A percentile compares a stretch with the other conserved stretches of the same genome.
phyloP scores from a whole-genome alignment of 2,888 invertebrate species.

The Melieria picta region DNA sequence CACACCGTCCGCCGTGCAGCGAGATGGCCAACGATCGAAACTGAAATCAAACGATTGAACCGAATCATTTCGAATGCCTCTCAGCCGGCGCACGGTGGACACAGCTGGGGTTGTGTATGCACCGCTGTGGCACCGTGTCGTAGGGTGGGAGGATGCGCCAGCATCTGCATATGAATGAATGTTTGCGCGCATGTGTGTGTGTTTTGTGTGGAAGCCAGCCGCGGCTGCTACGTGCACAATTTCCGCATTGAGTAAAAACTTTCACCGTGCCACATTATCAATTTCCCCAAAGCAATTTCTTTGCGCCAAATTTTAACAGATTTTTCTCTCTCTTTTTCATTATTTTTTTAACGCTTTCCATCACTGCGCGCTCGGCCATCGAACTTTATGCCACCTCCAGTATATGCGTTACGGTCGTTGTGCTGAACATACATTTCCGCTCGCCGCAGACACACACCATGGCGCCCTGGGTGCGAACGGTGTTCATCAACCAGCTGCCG shows the following conservation, averaged over 20 bases:
- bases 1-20: neutral
- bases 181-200: neutral
- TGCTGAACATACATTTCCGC: constrained; percentile 97
- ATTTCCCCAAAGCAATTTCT: constrained; percentile 38
- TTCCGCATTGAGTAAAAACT: constrained; percentile 1
- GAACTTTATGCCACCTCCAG: constrained; percentile 64
- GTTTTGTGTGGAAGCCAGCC: constrained; percentile 9
- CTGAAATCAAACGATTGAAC: neutral
- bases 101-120: neutral
- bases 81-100: neutral
- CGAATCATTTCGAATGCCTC: neutral
- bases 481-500: constrained; percentile 96
- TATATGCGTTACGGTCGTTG: constrained; percentile 95
- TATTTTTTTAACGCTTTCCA: constrained; percentile 24
- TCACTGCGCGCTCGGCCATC: constrained; percentile 14
- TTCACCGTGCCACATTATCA: constrained; percentile 20
- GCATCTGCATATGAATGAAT: constrained; percentile 15
- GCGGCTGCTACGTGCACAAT: constrained; percentile 5
- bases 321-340: constrained; percentile 24
- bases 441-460: constrained; percentile 98
- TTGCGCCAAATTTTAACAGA: constrained; percentile 21
- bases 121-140: neutral
- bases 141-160: neutral
- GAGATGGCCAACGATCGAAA: neutral
- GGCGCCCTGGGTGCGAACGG: constrained; percentile 96